Percentiles rank a stretch among this genome's conserved stretches.
These are phyloP conservation scores for rabbit (Oryctolagus cuniculus) DNA, from an alignment of 2,113 vertebrate genomes.

Conservation along the genomic window DNA sequence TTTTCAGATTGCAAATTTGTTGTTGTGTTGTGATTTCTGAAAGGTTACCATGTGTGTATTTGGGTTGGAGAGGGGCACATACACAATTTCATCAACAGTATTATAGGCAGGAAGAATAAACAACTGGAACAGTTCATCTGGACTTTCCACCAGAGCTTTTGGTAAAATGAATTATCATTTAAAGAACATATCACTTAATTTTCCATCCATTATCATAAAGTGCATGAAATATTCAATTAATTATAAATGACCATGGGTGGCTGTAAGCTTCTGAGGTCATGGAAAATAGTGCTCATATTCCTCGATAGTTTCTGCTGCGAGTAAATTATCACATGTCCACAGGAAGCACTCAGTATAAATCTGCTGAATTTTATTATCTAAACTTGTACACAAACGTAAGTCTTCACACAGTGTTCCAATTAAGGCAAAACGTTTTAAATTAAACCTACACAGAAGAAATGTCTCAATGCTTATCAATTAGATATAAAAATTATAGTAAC, in stretches of 20 bases:
- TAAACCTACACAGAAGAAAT: not conserved
- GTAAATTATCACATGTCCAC: not conserved
- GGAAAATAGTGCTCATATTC: not conserved
- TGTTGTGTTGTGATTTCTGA: not conserved
- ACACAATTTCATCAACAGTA: not conserved
- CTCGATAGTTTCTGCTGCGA: not conserved
- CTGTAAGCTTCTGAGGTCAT: not conserved
- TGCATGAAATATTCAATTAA: not conserved
- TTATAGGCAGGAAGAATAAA: not conserved
- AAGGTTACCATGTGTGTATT: not conserved
- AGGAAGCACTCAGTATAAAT: not conserved
- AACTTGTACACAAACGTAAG: not conserved
- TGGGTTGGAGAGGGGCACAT: too few species aligned
- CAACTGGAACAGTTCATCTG: not conserved
- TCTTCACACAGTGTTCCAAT: not conserved
- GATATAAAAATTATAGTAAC: not conserved
- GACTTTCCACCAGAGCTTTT: not conserved
- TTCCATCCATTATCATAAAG: not conserved
- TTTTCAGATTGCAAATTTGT: not conserved
- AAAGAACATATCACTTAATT: not conserved
- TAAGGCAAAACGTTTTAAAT: not conserved
- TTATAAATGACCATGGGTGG: not conserved
- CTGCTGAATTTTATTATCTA: not conserved
- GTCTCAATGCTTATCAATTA: not conserved
- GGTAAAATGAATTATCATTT: not conserved